Conservation (phyloP, 2,797 vertebrate species). For the Xenopus petersii region DNA sequence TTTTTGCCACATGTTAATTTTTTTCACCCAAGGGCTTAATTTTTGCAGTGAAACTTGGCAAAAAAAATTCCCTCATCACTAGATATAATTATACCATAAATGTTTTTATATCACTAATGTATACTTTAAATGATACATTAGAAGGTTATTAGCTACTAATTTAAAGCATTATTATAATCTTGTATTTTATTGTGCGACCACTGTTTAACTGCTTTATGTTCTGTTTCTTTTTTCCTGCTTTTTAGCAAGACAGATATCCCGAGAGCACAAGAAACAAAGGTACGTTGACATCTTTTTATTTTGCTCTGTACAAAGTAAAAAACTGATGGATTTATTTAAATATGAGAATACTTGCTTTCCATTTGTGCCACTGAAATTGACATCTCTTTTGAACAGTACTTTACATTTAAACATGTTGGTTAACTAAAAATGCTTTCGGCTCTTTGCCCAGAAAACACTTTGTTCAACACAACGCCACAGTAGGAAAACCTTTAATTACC, state of each 20-base stretch:
- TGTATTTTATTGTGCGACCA: no score
- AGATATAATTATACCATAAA: no score
- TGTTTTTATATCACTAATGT: no score
- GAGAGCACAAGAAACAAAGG: conserved; percentile 36
- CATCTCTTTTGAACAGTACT: conserved; percentile 12
- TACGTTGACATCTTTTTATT: neutral
- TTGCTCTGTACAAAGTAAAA: no score
- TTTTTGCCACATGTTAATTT: no score
- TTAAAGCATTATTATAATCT: no score
- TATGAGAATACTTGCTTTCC: neutral
- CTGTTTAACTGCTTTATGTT: neutral
- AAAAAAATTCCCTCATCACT: no score
- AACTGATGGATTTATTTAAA: neutral
- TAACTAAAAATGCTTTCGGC: conserved; percentile 32
- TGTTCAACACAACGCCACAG: conserved; percentile 15
- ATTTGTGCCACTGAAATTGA: neutral
- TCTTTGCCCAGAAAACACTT: conserved; percentile 40
- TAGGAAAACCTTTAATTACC: conserved; percentile 30
- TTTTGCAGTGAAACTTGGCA: no score
- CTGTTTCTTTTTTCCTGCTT: conserved; percentile 12
- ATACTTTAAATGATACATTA: no score
- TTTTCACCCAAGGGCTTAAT: no score
- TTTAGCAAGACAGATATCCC: conserved; percentile 42
- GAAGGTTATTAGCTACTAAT: no score
- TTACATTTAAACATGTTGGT: conserved; percentile 21